These are phyloP conservation scores for Lithophane leautieri DNA, from an alignment of 2,888 invertebrate genomes.

Conservation along the genomic window DNA sequence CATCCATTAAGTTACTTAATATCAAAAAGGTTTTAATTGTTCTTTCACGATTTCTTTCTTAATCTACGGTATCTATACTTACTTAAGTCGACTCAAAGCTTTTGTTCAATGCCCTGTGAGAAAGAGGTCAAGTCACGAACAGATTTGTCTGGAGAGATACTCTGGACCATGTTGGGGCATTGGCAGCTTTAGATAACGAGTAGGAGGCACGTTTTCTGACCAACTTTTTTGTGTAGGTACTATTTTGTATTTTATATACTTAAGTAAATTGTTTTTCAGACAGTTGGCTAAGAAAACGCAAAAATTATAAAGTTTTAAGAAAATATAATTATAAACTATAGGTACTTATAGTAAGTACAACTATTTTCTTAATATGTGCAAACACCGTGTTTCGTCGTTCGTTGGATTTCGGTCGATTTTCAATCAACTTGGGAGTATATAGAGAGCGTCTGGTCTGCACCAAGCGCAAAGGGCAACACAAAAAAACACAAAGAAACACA, in stretches of 20 bases:
- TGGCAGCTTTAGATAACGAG: slow-evolving; percentile 39
- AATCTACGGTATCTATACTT: slow-evolving; percentile 15
- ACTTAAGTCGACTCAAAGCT: slow-evolving; percentile 9
- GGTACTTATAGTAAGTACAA: no score
- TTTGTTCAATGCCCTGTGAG: slow-evolving; percentile 47
- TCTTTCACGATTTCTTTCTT: slow-evolving; percentile 23
- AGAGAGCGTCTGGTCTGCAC: no score
- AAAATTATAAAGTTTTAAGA: not conserved
- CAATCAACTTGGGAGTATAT: no score
- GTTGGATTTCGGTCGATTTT: no score
- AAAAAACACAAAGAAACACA: no score
- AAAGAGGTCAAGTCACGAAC: slow-evolving; percentile 52
- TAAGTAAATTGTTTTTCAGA: not conserved
- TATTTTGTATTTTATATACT: slow-evolving; percentile 13
- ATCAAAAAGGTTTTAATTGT: slow-evolving; percentile 46
- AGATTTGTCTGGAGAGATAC: slow-evolving; percentile 50
- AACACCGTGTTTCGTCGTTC: no score
- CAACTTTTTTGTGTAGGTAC: no score
- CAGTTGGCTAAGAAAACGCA: not conserved
- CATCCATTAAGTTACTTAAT: slow-evolving; percentile 32
- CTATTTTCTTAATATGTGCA: no score
- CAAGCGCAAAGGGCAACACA: no score
- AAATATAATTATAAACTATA: not conserved
- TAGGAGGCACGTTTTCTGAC: slow-evolving; percentile 11
- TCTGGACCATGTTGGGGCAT: slow-evolving; percentile 32